A percentile compares a stretch with the other conserved stretches of the same genome.
Conservation (phyloP, 2,113 vertebrate species). For the Marmota monax region DNA sequence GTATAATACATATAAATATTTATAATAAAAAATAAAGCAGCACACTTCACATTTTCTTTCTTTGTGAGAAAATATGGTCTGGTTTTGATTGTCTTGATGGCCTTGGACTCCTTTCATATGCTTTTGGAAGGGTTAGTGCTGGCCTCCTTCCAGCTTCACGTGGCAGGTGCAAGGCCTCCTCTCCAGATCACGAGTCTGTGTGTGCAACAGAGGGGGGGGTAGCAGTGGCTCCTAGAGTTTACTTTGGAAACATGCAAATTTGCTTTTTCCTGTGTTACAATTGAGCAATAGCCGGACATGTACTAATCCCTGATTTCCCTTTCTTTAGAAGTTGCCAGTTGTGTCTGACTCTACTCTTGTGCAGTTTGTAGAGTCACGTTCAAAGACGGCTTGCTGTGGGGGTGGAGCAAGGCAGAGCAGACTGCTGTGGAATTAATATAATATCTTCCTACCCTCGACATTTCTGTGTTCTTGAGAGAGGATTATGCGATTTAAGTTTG, state of each 20-base stretch:
- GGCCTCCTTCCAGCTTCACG: not conserved
- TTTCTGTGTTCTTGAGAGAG: constrained; percentile 75
- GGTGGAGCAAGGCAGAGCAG: not conserved
- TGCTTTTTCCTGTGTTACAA: constrained; percentile 56
- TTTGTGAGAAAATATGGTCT: not conserved
- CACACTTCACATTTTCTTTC: not conserved
- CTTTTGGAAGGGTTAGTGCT: not conserved
- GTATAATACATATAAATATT: too few relatives aligned
- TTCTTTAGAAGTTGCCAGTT: constrained; percentile 68
- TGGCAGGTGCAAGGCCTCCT: not conserved
- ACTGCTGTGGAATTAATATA: constrained; percentile 64
- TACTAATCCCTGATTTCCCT: constrained; percentile 63
- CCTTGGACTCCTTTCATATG: not conserved
- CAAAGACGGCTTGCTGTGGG: not conserved
- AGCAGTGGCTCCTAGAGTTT: not conserved
- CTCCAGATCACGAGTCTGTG: not conserved
- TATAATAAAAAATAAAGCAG: not conserved
- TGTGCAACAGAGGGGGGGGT: not conserved
- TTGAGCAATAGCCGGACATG: constrained; percentile 57
- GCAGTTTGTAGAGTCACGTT: constrained; percentile 5
- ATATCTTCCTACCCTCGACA: constrained; percentile 59
- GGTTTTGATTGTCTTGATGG: not conserved
- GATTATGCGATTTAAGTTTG: constrained; percentile 73
- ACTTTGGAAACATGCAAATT: constrained; percentile 74
- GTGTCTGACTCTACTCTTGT: not conserved